Conservation (phyloP, 2,888 invertebrate species). For the Pristionchus fissidentatus region DNA sequence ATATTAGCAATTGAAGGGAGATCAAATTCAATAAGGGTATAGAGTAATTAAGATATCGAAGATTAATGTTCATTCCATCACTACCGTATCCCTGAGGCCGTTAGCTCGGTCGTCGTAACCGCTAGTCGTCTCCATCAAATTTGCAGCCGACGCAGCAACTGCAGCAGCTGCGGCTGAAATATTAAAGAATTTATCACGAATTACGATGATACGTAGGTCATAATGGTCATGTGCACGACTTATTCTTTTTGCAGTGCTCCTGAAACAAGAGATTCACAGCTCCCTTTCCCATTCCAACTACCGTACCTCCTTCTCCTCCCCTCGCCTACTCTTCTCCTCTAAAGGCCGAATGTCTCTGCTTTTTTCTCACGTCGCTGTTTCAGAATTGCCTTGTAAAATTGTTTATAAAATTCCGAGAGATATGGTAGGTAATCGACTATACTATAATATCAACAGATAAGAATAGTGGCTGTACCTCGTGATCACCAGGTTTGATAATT, state of each 20-base stretch:
- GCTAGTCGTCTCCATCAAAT: neutral
- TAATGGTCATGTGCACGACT: too few species aligned
- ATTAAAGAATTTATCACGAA: too few species aligned
- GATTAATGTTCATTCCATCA: slow-evolving; percentile 12
- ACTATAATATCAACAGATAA: too few species aligned
- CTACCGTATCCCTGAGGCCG: neutral
- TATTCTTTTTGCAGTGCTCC: too few species aligned
- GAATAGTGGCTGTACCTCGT: too few species aligned
- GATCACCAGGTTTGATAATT: too few species aligned
- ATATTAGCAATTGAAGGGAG: neutral
- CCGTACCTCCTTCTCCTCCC: neutral
- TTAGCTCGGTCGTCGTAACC: neutral
- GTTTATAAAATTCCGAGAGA: too few species aligned
- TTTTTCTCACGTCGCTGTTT: neutral
- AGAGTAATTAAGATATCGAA: neutral
- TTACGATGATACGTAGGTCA: too few species aligned
- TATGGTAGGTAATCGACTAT: too few species aligned
- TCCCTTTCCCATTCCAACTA: neutral
- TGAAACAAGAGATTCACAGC: too few species aligned
- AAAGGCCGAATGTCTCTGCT: neutral
- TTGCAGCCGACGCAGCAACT: neutral
- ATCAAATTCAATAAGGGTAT: neutral
- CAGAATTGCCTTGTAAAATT: neutral
- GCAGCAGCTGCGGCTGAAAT: too few species aligned
- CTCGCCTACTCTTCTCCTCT: too few species aligned